Percentiles rank a stretch among this genome's conserved stretches.
These are phyloP conservation scores for Colostygia pectinataria DNA, from an alignment of 2,888 invertebrate species.

Conservation along the genomic window DNA sequence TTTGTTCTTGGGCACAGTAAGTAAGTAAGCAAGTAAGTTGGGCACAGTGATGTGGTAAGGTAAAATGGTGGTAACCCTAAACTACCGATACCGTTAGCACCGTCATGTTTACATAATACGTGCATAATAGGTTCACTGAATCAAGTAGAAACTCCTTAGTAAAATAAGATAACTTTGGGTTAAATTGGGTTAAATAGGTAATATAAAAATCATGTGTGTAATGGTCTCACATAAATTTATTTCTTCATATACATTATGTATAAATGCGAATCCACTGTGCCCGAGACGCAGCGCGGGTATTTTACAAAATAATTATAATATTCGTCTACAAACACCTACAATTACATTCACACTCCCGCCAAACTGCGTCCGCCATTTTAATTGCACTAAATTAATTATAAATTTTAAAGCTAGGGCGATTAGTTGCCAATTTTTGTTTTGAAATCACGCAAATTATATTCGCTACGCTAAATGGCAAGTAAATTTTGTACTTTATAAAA, in stretches of 20 bases:
- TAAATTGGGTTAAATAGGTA: not conserved
- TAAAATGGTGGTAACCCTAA: no score
- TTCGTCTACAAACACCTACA: slow-evolving; percentile 68
- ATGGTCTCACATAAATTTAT: slow-evolving; percentile 83
- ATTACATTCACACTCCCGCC: slow-evolving; percentile 67
- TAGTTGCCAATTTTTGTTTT: slow-evolving; percentile 34
- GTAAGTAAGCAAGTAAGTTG: no score
- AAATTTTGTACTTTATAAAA: slow-evolving; percentile 30
- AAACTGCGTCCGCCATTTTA: slow-evolving; percentile 64
- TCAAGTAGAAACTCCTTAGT: no score
- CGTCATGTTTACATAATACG: no score
- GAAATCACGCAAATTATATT: slow-evolving; percentile 42
- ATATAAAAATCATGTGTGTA: slow-evolving; percentile 35
- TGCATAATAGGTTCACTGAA: no score
- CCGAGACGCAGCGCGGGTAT: slow-evolving; percentile 77
- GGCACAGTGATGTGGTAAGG: no score
- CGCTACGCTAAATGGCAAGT: slow-evolving; percentile 45
- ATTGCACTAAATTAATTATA: slow-evolving; percentile 71
- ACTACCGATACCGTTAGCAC: no score
- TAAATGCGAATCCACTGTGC: slow-evolving; percentile 82
- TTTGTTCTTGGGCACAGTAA: no score
- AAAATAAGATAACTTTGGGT: not conserved
- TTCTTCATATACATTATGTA: slow-evolving; percentile 82
- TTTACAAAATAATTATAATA: slow-evolving; percentile 72
- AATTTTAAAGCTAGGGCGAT: slow-evolving; percentile 59